Base-by-base conservation (phyloP, 1,140 invertebrate species). In the Trichonephila clavata region DNA sequence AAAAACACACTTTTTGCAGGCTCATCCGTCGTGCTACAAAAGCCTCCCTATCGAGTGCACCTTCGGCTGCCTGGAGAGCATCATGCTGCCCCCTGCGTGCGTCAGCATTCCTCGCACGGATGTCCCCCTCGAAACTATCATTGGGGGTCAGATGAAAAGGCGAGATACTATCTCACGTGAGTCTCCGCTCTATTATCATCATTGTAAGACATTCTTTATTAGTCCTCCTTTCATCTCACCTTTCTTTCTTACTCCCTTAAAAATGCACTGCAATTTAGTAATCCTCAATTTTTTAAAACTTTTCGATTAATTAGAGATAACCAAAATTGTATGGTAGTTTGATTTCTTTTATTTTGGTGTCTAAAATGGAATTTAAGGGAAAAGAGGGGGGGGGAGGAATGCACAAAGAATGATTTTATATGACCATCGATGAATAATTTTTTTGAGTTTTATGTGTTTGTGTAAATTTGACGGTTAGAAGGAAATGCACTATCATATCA, bases 41-140 rank as follows among this genome's bases (percentile, higher is more conserved):
- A 97, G 97, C 95, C 97, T 99, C 94, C 97, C 97, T 90, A 96
- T 97, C 95, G 98, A 99, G 96, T 99, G 99, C 97, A 99, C 98
- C 95, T 99, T 99, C 96, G 99, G 99, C 94, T 97, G 97, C 95
- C 96, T 99, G 95, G 97, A 99, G 96, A 98, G 99, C 95, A 99
- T 99, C 95, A 99, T 99, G 97, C 97, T 99, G 95, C 99, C 99
- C 94, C 99, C 99, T 16, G 96, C 95, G 95, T 97, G 98, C 98
- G 98, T 99, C 95, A 99, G 99, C 95, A 99, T 99, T 96, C 99
- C 99, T 94, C 97, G 99, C 95, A 99, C 99, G 94, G 99, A 99
- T 96, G 98, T 99, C 95, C 98, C 98, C 90, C 99, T 99, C 97
- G 99, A 99, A 96, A 98, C 98, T 92, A 98, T 99, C 95, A 98